Conservation (phyloP, 2,113 vertebrate species). For the Puntigrus tetrazona region DNA sequence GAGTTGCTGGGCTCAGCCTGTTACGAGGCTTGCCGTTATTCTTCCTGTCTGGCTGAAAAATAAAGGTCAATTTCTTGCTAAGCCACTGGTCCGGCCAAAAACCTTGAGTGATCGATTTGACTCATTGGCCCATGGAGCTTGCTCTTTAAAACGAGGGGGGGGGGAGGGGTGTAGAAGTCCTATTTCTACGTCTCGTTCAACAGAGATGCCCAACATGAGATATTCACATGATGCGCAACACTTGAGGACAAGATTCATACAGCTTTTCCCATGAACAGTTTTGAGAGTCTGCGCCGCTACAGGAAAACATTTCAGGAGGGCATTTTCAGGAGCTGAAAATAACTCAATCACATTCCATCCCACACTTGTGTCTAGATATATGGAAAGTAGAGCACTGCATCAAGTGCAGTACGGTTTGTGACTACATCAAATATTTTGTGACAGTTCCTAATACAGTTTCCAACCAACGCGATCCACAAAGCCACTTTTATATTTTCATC, state of each 20-base stretch:
- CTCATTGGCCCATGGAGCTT: constrained; percentile 56
- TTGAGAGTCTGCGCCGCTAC: background rate
- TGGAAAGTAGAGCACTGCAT: background rate
- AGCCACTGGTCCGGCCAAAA: constrained; percentile 73
- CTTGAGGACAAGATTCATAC: background rate
- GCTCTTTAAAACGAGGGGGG: constrained; percentile 29
- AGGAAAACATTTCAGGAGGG: background rate
- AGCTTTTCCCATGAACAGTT: background rate
- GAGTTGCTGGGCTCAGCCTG: background rate
- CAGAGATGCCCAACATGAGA: constrained; percentile 52
- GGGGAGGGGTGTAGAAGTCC: background rate
- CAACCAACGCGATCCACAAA: background rate
- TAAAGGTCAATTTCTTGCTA: constrained; percentile 78
- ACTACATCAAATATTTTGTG: background rate
- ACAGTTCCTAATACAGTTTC: background rate
- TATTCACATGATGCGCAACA: background rate
- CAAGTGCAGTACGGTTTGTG: background rate
- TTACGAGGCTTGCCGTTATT: background rate
- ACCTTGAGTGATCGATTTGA: constrained; percentile 77
- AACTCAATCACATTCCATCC: background rate
- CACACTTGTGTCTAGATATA: background rate
- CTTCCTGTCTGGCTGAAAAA: constrained; percentile 37
- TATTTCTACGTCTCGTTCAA: constrained; percentile 50
- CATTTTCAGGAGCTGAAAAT: background rate
- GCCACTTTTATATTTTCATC: background rate